A percentile compares a stretch with the other conserved stretches of the same genome.
Evolutionary conservation across 2,888 invertebrate genomes (phyloP).

Genomic region (Anthrax anthrax): DNA sequence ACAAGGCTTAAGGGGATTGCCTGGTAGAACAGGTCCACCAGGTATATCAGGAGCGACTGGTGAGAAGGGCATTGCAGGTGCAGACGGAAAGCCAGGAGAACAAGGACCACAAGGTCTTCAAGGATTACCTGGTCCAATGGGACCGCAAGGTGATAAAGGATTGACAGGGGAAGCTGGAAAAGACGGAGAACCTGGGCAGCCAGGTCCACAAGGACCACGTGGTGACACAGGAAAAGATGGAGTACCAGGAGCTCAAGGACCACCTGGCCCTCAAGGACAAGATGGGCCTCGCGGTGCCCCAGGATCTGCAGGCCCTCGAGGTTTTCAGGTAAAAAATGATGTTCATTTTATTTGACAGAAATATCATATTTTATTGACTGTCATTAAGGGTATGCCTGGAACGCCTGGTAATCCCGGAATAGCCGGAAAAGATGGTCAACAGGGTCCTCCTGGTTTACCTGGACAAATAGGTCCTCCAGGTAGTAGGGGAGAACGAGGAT

Average conservation of each 20-base stretch:
- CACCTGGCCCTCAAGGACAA: slow-evolving; percentile 54
- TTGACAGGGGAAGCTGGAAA: slow-evolving; percentile 33
- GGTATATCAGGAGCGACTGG: slow-evolving; percentile 58
- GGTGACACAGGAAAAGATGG: slow-evolving; percentile 25
- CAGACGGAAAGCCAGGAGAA: slow-evolving; percentile 48
- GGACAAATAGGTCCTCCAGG: slow-evolving; percentile 48
- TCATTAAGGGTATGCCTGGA: slow-evolving; percentile 53
- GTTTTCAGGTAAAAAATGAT: slow-evolving; percentile 42
- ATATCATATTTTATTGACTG: too few species aligned
- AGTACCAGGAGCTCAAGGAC: slow-evolving; percentile 40
- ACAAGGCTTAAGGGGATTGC: slow-evolving; percentile 45
- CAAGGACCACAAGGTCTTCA: slow-evolving; percentile 47
- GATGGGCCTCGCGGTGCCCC: slow-evolving; percentile 44
- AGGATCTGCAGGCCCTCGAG: slow-evolving; percentile 40
- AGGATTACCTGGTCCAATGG: slow-evolving; percentile 47
- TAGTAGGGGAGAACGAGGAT: slow-evolving; percentile 51
- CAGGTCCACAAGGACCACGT: slow-evolving; percentile 26
- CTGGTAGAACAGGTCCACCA: slow-evolving; percentile 54
- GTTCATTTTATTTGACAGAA: not conserved
- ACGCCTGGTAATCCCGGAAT: slow-evolving; percentile 55
- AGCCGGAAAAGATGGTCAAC: slow-evolving; percentile 69
- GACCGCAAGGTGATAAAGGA: slow-evolving; percentile 31
- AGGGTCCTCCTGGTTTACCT: slow-evolving; percentile 51
- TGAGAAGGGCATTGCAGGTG: slow-evolving; percentile 61
- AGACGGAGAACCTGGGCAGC: slow-evolving; percentile 32